A percentile compares a stretch with the other conserved stretches of the same genome.
Conservation (phyloP, 2,888 invertebrate species). For the Pemphredon lugubris region DNA sequence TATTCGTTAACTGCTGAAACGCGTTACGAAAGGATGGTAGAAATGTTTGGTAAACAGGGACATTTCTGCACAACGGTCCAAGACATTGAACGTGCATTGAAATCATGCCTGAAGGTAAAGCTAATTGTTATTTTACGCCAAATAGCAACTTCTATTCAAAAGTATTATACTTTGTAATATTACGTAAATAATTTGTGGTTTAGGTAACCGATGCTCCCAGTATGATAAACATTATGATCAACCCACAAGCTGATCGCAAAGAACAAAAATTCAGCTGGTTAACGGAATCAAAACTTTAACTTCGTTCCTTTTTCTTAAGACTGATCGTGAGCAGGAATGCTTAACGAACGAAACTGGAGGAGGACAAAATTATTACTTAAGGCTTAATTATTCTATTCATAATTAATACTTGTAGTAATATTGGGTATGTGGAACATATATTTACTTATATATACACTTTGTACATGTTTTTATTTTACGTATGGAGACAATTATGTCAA, state of each 20-base stretch:
- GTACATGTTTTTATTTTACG: too few species aligned
- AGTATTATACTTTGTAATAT: too few species aligned
- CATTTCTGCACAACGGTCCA: constrained; percentile 90
- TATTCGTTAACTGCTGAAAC: constrained; percentile 89
- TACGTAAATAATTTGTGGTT: constrained; percentile 22
- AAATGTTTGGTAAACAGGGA: constrained; percentile 91
- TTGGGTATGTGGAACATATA: too few species aligned
- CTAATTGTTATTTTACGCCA: neutral
- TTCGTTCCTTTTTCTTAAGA: neutral
- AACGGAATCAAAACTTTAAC: constrained; percentile 92
- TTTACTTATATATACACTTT: too few species aligned
- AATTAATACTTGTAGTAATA: too few species aligned
- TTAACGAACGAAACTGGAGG: neutral
- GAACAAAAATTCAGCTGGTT: constrained; percentile 95
- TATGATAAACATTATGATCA: constrained; percentile 95
- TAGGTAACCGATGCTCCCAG: constrained; percentile 88
- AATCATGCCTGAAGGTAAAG: constrained; percentile 84
- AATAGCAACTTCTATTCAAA: too few species aligned
- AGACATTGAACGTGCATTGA: constrained; percentile 88
- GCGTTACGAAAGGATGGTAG: constrained; percentile 95
- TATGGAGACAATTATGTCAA: too few species aligned
- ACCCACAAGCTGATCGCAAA: constrained; percentile 93
- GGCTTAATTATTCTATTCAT: too few species aligned
- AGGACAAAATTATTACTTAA: too few species aligned
- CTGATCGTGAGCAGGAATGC: neutral